phyloP scores from a whole-genome alignment of 2,888 invertebrate genomes.

The Chydorus sphaericus region DNA sequence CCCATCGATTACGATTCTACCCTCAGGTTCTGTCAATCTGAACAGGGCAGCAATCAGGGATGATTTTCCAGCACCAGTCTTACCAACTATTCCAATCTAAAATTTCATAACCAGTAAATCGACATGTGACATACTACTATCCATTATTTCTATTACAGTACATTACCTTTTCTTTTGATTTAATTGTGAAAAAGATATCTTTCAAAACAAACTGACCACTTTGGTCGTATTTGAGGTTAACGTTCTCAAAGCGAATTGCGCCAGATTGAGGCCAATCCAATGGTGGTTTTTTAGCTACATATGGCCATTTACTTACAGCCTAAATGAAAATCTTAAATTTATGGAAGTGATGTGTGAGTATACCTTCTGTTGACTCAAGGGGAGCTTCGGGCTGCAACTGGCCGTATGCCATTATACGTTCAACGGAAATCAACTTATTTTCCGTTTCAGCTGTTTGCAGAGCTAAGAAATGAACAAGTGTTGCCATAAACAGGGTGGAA shows the following conservation, averaged over 20 bases:
- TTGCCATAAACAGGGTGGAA: constrained; percentile 27
- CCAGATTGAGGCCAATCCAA: no score
- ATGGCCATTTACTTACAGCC: no score
- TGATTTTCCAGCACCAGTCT: constrained; percentile 29
- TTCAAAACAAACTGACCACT: constrained; percentile 34
- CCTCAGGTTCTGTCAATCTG: constrained; percentile 30
- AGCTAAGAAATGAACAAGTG: constrained; percentile 64
- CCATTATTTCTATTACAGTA: background rate
- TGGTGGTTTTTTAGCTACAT: no score
- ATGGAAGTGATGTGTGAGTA: no score
- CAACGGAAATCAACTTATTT: constrained; percentile 58
- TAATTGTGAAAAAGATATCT: constrained; percentile 28
- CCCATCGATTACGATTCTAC: constrained; percentile 31
- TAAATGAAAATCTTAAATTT: no score
- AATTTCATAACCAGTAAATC: no score
- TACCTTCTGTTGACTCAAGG: constrained; percentile 29
- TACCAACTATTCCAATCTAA: constrained; percentile 21
- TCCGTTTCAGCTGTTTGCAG: constrained; percentile 77
- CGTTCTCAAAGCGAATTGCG: no score
- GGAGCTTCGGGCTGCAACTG: constrained; percentile 53
- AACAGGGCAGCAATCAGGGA: constrained; percentile 33
- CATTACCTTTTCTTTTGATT: constrained; percentile 31
- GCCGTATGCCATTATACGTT: constrained; percentile 43
- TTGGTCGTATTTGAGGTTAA: no score
- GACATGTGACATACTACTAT: background rate